Evolutionary conservation across 2,113 vertebrate species (phyloP), one percentile per base, ranked within the genome.

Genomic region (Neopipo cinnamomea): DNA sequence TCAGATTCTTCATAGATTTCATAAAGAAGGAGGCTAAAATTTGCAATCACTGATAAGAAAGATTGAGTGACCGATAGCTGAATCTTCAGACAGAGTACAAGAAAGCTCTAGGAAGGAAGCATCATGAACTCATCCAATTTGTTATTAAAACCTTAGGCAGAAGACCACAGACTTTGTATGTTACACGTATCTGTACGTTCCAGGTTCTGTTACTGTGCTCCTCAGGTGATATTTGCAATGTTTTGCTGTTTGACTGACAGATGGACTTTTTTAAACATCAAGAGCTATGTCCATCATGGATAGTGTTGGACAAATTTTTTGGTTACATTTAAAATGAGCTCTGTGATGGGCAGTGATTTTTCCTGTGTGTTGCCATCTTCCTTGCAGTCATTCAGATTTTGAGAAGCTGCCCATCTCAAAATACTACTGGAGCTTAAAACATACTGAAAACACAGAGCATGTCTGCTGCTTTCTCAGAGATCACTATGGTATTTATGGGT

Each of bases 51-150:
- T 42, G 46, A 35, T 46, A 52, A 66, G 18, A 65, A 67, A 67
- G 13, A 46, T 8, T 24, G 33, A 92, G 17, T 0, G 0, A 56
- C 27, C 55, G 17, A 30, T 53, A 37, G 22, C 33, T 84, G 2
- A 41, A 12, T 50, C 25, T 87, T 85, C 71, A 67, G 21, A 56
- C 1, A 2, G 6, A 50, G 7, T 31, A 28, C 20, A 73, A 58
- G 27, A 86, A 83, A 88, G 44, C 13, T 18, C 61, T 73, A 49
- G 31, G 55, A 88, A 70, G n/a, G 59, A 71, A 80, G 44, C 22
- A 28, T 24, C 33, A 33, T 7, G 3, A 70, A 74, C 33, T 89
- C 25, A 91, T 59, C 23, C 28, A 58, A 53, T 81, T 87, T 58
- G 37, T 30, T 67, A 35, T 59, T 71, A 77, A 91, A 89, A 63